Evolutionary conservation across 2,888 invertebrate genomes (phyloP), one percentile per base, ranked within the genome.

Genomic region (Chymomyza caudatula): DNA sequence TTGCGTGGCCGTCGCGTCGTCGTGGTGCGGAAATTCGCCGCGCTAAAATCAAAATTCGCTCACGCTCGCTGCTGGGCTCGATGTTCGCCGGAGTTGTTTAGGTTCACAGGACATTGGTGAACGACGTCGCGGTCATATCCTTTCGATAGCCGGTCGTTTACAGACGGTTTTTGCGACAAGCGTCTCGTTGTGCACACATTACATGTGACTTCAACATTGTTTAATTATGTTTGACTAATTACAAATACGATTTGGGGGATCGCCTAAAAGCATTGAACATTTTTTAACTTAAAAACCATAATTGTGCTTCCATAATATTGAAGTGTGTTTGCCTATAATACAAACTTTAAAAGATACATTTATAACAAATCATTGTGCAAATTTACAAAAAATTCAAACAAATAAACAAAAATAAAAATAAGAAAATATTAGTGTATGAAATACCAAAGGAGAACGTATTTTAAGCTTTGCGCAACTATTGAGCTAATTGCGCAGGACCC

Each of bases 41-140:
- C 76, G 80, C 78, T 79, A 80, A 86, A 87, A 86, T 87, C 78
- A 86, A 84, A 82, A 86, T 87, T 88, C 88, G 86, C 83, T 85
- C 83, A 86, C 80, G 78, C 78, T 69, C 78, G 78, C 78, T 69
- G 76, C 67, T 74, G 81, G 69, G 76, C 74, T 74, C 75, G 83
- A 77, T 73, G 78, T 87, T 82, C 79, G 84, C 80, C 80, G 82
- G 81, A 79, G 83, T 77, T 78, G 85, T 85, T 88, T 81, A 78
- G 85, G 88, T 88, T 88, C 85, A 80, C 79, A 80, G 82, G 78
- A 75, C 84, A 81, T 73, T 78, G 76, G 69, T 78, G 68, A 63
- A 74, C 77, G 76, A 75, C 77, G 80, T 60, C 75, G 74, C 78
- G 75, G 76, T 86, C 89, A 87, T 78, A 88, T 88, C 88, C 86